Conservation (phyloP, 2,797 vertebrate genomes). For the Enteromius trimaculatus region DNA sequence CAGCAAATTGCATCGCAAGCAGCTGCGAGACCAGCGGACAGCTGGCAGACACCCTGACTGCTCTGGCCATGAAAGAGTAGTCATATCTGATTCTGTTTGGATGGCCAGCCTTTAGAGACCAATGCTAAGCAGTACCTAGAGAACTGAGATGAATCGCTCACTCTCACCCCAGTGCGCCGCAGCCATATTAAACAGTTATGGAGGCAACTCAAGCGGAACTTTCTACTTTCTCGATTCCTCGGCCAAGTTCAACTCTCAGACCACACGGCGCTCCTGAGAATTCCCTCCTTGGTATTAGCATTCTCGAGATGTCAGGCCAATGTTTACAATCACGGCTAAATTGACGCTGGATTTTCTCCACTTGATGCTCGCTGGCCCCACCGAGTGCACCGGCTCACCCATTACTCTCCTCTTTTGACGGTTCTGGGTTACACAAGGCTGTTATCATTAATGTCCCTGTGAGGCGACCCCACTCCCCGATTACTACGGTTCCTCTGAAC, state of each 20-base stretch:
- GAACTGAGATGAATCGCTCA: conserved; percentile 52
- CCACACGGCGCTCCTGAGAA: conserved; percentile 30
- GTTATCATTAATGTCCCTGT: conserved; percentile 66
- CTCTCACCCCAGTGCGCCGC: conserved; percentile 35
- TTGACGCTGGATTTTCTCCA: conserved; percentile 44
- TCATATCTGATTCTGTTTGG: conserved; percentile 64
- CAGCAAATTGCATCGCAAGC: conserved; percentile 31
- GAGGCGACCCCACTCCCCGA: conserved; percentile 52
- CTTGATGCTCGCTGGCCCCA: conserved; percentile 23
- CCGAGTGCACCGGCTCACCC: conserved; percentile 51
- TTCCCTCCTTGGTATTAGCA: conserved; percentile 26
- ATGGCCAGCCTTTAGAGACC: conserved; percentile 65
- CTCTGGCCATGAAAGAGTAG: conserved; percentile 67
- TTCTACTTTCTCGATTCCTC: conserved; percentile 22
- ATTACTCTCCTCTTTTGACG: conserved; percentile 74
- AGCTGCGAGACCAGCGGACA: conserved; percentile 35
- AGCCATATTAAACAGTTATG: conserved; percentile 45
- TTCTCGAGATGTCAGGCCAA: conserved; percentile 12
- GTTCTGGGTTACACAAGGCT: conserved; percentile 75
- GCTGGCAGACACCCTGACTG: conserved; percentile 59
- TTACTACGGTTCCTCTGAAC: conserved; percentile 64
- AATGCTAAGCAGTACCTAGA: conserved; percentile 48
- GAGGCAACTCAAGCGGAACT: conserved; percentile 45
- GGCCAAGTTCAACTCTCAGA: conserved; percentile 15
- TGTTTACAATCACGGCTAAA: conserved; percentile 50